Percentiles rank a stretch among this genome's conserved stretches.
These are phyloP conservation scores for Drosophila kanapiae DNA, from an alignment of 1,140 invertebrate species.

Conservation along the genomic window DNA sequence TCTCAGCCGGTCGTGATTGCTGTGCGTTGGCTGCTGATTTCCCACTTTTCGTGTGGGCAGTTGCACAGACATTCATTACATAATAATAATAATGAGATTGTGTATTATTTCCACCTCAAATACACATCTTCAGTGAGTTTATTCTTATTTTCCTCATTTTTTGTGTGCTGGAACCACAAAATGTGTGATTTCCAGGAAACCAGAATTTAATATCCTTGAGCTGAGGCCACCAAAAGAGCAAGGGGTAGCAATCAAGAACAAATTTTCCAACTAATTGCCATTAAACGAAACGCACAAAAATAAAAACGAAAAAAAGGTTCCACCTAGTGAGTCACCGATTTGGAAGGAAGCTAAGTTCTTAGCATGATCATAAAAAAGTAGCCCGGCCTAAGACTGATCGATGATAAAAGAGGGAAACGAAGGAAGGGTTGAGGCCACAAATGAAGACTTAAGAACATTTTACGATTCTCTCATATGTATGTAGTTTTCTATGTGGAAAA, in stretches of 20 bases:
- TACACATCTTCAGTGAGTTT: slow-evolving; percentile 16
- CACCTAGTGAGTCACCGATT: slow-evolving; percentile 26
- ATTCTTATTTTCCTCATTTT: background rate
- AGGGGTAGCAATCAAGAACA: slow-evolving; percentile 52
- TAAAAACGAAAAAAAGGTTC: slow-evolving; percentile 42
- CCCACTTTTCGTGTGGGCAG: slow-evolving; percentile 39
- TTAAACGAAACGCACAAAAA: slow-evolving; percentile 51
- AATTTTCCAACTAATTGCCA: slow-evolving; percentile 78
- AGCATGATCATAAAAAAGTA: slow-evolving; percentile 74
- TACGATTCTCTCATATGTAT: slow-evolving; percentile 34
- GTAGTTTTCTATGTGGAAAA: slow-evolving; percentile 36
- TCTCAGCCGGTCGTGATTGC: slow-evolving; percentile 9
- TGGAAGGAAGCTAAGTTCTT: slow-evolving; percentile 62
- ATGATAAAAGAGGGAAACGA: slow-evolving; percentile 58
- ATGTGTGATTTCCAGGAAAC: slow-evolving; percentile 52
- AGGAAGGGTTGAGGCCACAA: slow-evolving; percentile 46
- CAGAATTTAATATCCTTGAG: slow-evolving; percentile 18
- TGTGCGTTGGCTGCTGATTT: slow-evolving; percentile 53
- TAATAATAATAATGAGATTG: slow-evolving; percentile 54
- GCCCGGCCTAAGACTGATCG: slow-evolving; percentile 65
- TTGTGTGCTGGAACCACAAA: slow-evolving; percentile 26
- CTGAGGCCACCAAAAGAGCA: slow-evolving; percentile 39
- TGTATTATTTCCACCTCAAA: slow-evolving; percentile 37
- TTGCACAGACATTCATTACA: slow-evolving; percentile 44
- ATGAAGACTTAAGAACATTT: slow-evolving; percentile 58